Conservation (phyloP, 2,113 vertebrate genomes). For the Psephotus haematonotus region DNA sequence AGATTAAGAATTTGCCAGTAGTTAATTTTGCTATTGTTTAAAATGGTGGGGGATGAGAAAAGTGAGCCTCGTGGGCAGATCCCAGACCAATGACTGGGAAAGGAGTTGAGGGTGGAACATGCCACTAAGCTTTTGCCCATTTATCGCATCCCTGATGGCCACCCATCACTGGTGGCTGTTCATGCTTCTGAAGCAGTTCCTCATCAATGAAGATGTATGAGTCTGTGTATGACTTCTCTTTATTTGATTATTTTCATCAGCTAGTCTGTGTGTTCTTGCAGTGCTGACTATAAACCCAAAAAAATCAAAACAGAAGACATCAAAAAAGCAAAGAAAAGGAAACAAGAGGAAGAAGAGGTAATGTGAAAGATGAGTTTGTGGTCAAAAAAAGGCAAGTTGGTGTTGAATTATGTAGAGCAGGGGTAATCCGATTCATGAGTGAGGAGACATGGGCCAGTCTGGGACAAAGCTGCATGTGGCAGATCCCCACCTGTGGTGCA, state of each 20-base stretch:
- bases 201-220: neutral
- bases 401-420: neutral
- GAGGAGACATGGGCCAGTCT: neutral
- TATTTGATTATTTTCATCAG: neutral
- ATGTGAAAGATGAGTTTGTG: neutral
- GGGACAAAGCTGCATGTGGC: neutral
- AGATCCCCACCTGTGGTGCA: neutral
- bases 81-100: neutral
- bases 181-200: neutral
- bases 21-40: neutral
- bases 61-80: neutral
- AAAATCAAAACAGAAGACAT: conserved; percentile 93
- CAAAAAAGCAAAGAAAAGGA: conserved; percentile 93
- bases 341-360: conserved; percentile 86
- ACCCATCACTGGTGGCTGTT: neutral
- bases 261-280: conserved; percentile 63
- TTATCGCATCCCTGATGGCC: neutral
- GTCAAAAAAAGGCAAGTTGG: neutral
- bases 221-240: neutral
- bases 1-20: neutral
- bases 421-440: neutral
- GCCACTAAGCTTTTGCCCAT: neutral
- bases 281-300: conserved; percentile 90
- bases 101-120: neutral
- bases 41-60: neutral